Evolutionary conservation across 2,888 invertebrate species (phyloP).

Genomic region (Drosophila mimica): DNA sequence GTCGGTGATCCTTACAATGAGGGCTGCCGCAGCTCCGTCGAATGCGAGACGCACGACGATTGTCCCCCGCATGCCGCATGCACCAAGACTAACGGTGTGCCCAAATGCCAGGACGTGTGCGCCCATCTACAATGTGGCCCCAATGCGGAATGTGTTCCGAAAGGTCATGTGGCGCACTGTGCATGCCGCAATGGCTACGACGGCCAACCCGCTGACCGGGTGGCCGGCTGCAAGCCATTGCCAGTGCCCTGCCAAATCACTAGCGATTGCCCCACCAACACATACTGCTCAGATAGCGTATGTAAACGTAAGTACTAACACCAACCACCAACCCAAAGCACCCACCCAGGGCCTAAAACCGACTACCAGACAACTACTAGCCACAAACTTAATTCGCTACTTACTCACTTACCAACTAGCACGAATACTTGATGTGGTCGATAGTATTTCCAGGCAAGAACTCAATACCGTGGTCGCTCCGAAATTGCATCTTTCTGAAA

Average conservation of each 20-base stretch:
- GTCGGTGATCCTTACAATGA: slow-evolving; percentile 94
- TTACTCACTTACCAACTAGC: slow-evolving; percentile 63
- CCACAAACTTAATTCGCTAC: slow-evolving; percentile 41
- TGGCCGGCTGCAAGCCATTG: slow-evolving; percentile 90
- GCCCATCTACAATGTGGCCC: slow-evolving; percentile 91
- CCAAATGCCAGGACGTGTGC: slow-evolving; percentile 94
- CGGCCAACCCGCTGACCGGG: slow-evolving; percentile 90
- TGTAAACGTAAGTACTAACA: slow-evolving; percentile 90
- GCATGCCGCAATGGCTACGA: slow-evolving; percentile 92
- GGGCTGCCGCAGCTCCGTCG: slow-evolving; percentile 92
- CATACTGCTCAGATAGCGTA: slow-evolving; percentile 92
- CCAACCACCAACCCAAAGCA: slow-evolving; percentile 36
- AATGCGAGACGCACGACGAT: slow-evolving; percentile 91
- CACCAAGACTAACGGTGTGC: slow-evolving; percentile 88
- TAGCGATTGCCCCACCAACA: slow-evolving; percentile 90
- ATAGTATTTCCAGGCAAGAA: slow-evolving; percentile 1
- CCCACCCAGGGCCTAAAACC: slow-evolving; percentile 33
- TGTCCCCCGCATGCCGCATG: slow-evolving; percentile 93
- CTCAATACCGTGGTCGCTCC: not conserved
- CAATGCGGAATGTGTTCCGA: slow-evolving; percentile 93
- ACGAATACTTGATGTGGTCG: slow-evolving; percentile 21
- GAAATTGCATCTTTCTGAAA: not conserved
- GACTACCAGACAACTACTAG: slow-evolving; percentile 54
- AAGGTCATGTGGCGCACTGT: slow-evolving; percentile 91
- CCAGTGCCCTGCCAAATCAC: slow-evolving; percentile 90